Evolutionary conservation across 2,113 vertebrate species (phyloP), one percentile per base, ranked within the genome.

Genomic region (Podarcis raffonei): DNA sequence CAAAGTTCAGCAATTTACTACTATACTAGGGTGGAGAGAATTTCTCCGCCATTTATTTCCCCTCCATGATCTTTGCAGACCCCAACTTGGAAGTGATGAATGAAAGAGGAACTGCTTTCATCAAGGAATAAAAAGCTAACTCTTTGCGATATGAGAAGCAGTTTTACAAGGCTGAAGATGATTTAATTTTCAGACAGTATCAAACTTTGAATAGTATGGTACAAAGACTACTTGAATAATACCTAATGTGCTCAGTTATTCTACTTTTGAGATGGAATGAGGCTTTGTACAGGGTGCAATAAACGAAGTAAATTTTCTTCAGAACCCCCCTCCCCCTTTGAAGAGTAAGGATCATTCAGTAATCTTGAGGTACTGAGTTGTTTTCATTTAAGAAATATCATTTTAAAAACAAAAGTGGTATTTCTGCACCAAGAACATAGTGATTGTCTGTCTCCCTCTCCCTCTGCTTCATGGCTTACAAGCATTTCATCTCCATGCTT

Each of bases 401-500:
- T 77, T 35, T 93, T 92, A 84, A 91, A 92, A 86, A 92, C 90
- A 93, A 83, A 53, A 23, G 89, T 81, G 91, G 93, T 90, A 92
- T 96, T 95, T 95, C 95, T 94, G 95, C 94, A 92, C 94, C 86
- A 89, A 92, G 90, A 93, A 84, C 0, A 3, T 89, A 93, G 92
- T 92, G 94, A 81, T 95, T 42, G 25, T 83, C 32, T 91, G 86
- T 75, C 30, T 92, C 71, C 65, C 71, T 42, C 87, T 57, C 62
- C 74, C 15, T 83, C 89, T 93, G 94, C 94, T 37, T 91, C 91
- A 91, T 96, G 96, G 97, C 95, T 97, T 97, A 97, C 96, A 96
- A 97, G 97, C 97, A 97, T 97, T 97, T 97, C 97, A 93, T 97
- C 97, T 98, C 97, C 97, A 98, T 97, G 98, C 98, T 98, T 98